phyloP scores from a whole-genome alignment of 2,113 vertebrate species.

The Steatornis caripensis region DNA sequence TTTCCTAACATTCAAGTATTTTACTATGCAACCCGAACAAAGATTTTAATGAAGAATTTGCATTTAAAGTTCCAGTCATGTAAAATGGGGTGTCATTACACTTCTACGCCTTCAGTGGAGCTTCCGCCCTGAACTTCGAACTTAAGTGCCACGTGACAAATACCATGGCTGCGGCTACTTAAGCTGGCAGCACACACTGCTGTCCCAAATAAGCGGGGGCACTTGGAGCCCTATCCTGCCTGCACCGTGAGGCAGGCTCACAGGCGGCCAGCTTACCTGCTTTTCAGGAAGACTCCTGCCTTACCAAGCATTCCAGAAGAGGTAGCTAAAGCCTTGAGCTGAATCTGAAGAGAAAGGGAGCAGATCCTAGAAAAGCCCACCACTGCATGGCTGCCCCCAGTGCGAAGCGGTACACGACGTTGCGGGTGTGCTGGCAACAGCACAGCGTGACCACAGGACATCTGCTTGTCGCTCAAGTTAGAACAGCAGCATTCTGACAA shows the following conservation, averaged over 20 bases:
- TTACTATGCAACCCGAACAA: accelerated
- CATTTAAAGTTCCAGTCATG: background rate
- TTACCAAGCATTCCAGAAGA: background rate
- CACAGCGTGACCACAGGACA: background rate
- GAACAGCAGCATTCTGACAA: background rate
- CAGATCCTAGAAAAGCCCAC: background rate
- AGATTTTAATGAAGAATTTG: background rate
- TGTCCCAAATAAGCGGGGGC: background rate
- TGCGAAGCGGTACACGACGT: accelerated
- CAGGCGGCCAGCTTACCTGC: background rate
- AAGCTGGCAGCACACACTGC: background rate
- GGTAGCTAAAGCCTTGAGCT: background rate
- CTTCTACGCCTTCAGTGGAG: background rate
- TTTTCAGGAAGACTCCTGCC: background rate
- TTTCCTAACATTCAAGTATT: background rate
- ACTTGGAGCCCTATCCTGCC: background rate
- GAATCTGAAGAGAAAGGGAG: background rate
- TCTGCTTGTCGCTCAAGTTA: background rate
- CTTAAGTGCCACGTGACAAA: background rate
- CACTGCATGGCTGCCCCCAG: background rate
- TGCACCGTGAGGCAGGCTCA: accelerated
- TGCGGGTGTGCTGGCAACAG: background rate
- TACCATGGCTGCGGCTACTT: background rate
- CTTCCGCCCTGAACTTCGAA: background rate
- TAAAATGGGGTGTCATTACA: accelerated